Base-by-base conservation (phyloP, 2,113 vertebrate genomes). In the Myrmecophaga tridactyla region DNA sequence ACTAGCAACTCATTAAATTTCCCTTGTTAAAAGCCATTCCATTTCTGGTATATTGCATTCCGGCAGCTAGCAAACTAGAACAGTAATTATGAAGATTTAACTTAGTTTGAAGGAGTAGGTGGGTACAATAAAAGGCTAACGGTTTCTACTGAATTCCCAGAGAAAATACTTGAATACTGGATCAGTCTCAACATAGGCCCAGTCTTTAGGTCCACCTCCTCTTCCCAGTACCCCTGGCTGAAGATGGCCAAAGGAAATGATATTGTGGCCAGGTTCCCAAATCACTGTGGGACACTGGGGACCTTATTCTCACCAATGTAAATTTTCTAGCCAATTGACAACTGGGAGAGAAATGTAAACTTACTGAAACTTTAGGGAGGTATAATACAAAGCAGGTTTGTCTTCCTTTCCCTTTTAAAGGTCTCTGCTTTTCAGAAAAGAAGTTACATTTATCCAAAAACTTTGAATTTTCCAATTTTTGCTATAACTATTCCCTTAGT, bases 391-490 rank as follows among this genome's bases (percentile, higher is more conserved):
- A 86, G 27, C 29, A 67, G 11, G 20, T 41, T 17, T 43, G 29
- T 62, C 27, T 2, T 93, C 7, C 4, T 25, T 73, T 91, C 72
- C 29, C 4, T 93, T 76, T 92, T 43, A 18, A n/a, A n/a, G n/a
- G 41, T 43, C 36, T 92, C 41, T 67, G 27, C 72, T 92, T 95
- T 77, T 82, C 65, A 72, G 43, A 39, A 89, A 76, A 92, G 51
- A 65, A 23, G 36, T 34, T 60, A 48, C 88, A 77, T 8, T 23
- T 46, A 67, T 7, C 2, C 41, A 65, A 4, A 58, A 85, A 63
- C 18, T 73, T 92, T 39, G 14, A 48, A 76, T 75, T 91, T 87
- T 96, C 27, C 70, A 89, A 56, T 72, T 90, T 72, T 62, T 36
- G 6, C n/a, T 85, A 46, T 15, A 43, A 43, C 3, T 20, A 3